A percentile compares a stretch with the other conserved stretches of the same genome.
Conservation (phyloP, 2,113 vertebrate species). For the Podarcis cretensis region DNA sequence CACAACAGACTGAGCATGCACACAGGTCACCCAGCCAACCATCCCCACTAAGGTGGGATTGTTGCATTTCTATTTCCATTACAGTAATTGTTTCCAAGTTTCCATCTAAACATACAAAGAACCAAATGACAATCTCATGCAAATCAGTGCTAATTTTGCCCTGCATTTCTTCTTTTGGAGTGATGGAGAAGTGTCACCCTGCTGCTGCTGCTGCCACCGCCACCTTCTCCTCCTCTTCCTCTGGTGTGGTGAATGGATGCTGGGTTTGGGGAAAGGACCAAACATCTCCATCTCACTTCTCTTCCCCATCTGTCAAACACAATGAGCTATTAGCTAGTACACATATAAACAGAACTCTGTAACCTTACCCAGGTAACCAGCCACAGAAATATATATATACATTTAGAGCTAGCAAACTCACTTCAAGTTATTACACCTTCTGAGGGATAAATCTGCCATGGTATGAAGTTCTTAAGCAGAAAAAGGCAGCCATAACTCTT, state of each 20-base stretch:
- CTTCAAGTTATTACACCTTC: constrained; percentile 38
- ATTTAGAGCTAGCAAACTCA: not conserved
- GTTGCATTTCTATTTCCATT: no score
- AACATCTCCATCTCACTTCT: not conserved
- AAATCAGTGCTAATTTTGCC: not conserved
- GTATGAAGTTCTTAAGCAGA: constrained; percentile 22
- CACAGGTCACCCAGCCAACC: no score
- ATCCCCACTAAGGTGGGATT: no score
- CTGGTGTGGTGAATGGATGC: not conserved
- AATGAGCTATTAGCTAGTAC: not conserved
- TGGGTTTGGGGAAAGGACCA: not conserved
- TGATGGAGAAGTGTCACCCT: not conserved
- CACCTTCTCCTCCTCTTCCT: no score
- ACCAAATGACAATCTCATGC: no score
- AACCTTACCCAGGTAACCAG: not conserved
- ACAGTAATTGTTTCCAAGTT: no score
- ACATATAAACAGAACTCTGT: not conserved
- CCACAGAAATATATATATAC: not conserved
- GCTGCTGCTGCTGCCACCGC: no score
- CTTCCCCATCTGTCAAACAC: not conserved
- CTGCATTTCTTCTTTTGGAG: not conserved
- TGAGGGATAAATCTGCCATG: constrained; percentile 29
- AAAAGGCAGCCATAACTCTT: constrained; percentile 13
- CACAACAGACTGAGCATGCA: no score
- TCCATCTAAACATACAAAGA: no score